Evolutionary conservation across 1,140 invertebrate species (phyloP), one percentile per base, ranked within the genome.

Genomic region (Augochlora pura): DNA sequence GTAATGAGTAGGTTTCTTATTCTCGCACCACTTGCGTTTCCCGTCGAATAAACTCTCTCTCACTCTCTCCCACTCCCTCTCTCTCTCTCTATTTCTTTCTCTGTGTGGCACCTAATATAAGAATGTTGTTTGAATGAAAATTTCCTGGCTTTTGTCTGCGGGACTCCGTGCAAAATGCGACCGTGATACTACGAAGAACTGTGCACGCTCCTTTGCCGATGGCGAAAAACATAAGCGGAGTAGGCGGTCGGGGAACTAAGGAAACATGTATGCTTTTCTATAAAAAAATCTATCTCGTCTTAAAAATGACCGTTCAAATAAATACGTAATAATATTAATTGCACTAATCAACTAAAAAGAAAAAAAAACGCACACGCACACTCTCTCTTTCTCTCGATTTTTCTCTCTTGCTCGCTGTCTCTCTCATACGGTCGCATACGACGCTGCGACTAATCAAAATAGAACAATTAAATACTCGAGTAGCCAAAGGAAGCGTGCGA

Each of bases 251-350:
- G 14, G 8, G 21, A 68, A 46, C 52, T n/a, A 59, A 67, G 18
- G 46, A 38, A n/a, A 57, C 23, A 9, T 75, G 54, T 49, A 27
- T 38, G n/a, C 12, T 46, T 76, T 60, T 46, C 16, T 21, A 25
- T 49, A 32, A 25, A 64, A 46, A 46, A 49, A 62, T 67, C 63
- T 42, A 5, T 59, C 32, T 32, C 38, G 32, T 10, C 32, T 38
- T 67, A 77, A 77, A 63, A 77, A 77, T 25, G 27, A 18, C n/a
- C 6, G 54, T 49, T 70, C 66, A 42, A 77, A 77, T 77, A 77
- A 77, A 77, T 77, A 77, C 4, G 18, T 32, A 72, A 18, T 23
- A 65, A 78, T 42, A 72, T 65, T 72, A 65, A 72, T 78, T 72
- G 69, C 59, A 77, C 76, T 72, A 64, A 72, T 72, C 4, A 57